Evolutionary conservation across 2,888 invertebrate genomes (phyloP), one percentile per base, ranked within the genome.

Genomic region (Melangyna quadrimaculata): DNA sequence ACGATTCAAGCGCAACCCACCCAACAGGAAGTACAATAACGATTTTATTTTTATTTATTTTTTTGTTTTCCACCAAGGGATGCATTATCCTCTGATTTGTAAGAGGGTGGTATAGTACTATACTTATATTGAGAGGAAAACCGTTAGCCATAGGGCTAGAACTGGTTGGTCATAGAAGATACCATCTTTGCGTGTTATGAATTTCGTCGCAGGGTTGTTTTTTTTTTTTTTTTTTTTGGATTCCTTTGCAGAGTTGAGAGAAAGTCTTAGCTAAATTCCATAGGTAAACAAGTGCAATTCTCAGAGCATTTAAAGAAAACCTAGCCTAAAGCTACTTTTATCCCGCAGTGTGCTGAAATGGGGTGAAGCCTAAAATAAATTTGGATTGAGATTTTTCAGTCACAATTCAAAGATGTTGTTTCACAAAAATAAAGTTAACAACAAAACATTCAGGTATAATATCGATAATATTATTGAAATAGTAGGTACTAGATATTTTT

Each of bases 1-100:
- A 75, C 61, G 24, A 40, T 59, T 75, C 45, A 73, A 69, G 48
- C 73, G 43, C 73, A 63, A 73, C 19, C 67, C 67, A 67, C 69
- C 79, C 74, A 75, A 79, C 74, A 79, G 84, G 84, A 84, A 84
- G 79, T 84, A 84, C 14, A 79, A 84, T 84, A 83, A 78, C 43
- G 74, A 70, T 69, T 55, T 55, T 55, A 53, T 59, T 35, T 22
- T 22, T 37, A 37, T 59, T 29, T 29, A 27, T 29, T 29, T 81
- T 45, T 69, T 45, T 77, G 63, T 32, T 51, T 37, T 29, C 29
- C n/a, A n/a, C 3, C 12, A 65, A 74, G 74, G 74, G 81, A 81
- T 77, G 71, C 77, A 81, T 71, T 81, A 65, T 81, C 43, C 77
- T 71, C 77, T 77, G 81, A 81, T 81, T 81, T 70, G 19, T 72